These are phyloP conservation scores for Leucophenga montana DNA, from an alignment of 2,888 invertebrate species.

Conservation along the genomic window DNA sequence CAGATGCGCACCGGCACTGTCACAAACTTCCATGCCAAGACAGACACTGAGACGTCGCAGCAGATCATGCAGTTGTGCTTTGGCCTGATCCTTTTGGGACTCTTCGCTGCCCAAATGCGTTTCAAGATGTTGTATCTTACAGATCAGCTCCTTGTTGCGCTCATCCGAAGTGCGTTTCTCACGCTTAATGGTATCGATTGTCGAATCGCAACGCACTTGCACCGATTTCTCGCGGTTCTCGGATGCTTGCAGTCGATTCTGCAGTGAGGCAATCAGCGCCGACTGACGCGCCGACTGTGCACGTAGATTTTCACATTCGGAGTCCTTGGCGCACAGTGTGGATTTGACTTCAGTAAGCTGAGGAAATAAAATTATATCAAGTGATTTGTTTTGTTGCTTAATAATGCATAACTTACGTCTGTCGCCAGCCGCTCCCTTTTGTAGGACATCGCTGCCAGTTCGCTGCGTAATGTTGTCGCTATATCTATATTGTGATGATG, in stretches of 20 bases:
- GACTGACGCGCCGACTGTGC: slow-evolving; percentile 89
- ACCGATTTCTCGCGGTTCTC: slow-evolving; percentile 85
- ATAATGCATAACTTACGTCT: slow-evolving; percentile 76
- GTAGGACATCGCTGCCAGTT: slow-evolving; percentile 87
- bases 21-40: slow-evolving; percentile 81
- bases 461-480: slow-evolving; percentile 85
- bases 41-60: slow-evolving; percentile 82
- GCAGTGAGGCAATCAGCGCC: slow-evolving; percentile 84
- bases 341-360: slow-evolving; percentile 82
- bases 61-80: slow-evolving; percentile 80
- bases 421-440: slow-evolving; percentile 85
- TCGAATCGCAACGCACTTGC: slow-evolving; percentile 78
- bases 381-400: not conserved
- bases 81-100: slow-evolving; percentile 82
- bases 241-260: slow-evolving; percentile 84
- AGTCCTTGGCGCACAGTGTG: slow-evolving; percentile 81
- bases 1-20: slow-evolving; percentile 76
- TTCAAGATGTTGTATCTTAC: slow-evolving; percentile 83
- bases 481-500: slow-evolving; percentile 76
- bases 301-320: slow-evolving; percentile 86
- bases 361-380: not conserved
- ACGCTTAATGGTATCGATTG: slow-evolving; percentile 83
- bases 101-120: slow-evolving; percentile 82
- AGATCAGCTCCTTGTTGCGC: slow-evolving; percentile 83
- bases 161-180: slow-evolving; percentile 84